Evolutionary conservation across 2,113 vertebrate genomes (phyloP).

Genomic region (Bos indicus): DNA sequence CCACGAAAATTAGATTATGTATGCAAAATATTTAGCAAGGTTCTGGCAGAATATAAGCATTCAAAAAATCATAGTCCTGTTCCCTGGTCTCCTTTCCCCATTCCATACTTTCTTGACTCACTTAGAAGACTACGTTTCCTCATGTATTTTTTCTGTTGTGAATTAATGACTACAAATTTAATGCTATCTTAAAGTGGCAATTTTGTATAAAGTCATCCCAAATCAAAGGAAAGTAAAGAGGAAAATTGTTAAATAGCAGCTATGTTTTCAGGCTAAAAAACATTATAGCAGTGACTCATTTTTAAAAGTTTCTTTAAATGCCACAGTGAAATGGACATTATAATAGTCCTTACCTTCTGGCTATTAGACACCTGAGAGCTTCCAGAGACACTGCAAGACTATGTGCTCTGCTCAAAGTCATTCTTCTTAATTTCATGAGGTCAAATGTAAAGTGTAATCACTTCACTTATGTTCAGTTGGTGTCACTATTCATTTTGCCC

Average conservation of each 20-base stretch:
- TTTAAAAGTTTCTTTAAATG: slow-evolving; percentile 34
- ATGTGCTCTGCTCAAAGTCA: not conserved
- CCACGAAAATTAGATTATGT: not conserved
- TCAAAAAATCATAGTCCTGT: not conserved
- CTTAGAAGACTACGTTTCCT: not conserved
- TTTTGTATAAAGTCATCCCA: slow-evolving; percentile 20
- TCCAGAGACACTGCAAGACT: slow-evolving; percentile 19
- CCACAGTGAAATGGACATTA: not conserved
- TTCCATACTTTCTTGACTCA: not conserved
- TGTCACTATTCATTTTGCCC: slow-evolving; percentile 43
- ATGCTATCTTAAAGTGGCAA: not conserved
- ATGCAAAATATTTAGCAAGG: not conserved
- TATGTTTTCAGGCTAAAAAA: not conserved
- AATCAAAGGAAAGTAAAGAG: slow-evolving; percentile 15
- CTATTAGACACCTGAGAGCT: slow-evolving; percentile 22
- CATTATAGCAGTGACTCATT: not conserved
- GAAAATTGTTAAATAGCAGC: slow-evolving; percentile 11
- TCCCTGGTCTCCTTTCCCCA: not conserved
- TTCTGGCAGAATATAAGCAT: not conserved
- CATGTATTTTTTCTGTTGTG: slow-evolving; percentile 7
- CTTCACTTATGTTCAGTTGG: slow-evolving; percentile 6
- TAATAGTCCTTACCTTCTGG: not conserved
- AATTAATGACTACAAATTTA: not conserved
- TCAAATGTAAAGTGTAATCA: slow-evolving; percentile 36
- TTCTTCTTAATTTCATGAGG: slow-evolving; percentile 45